Conservation (phyloP, 2,797 vertebrate genomes). For the Perodicticus potto region DNA sequence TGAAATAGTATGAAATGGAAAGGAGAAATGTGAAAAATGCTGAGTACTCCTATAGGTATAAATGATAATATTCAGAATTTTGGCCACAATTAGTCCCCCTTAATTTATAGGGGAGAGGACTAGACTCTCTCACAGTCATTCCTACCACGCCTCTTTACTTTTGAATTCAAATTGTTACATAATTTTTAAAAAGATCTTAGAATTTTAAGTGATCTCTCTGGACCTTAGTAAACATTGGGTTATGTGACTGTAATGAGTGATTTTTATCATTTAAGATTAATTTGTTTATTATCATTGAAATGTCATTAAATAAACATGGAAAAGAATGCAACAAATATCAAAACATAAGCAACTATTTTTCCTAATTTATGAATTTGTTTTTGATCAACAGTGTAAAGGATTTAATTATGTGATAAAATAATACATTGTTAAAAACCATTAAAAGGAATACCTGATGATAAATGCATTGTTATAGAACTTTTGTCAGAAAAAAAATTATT, state of each 20-base stretch:
- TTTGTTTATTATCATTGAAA: neutral
- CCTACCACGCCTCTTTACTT: neutral
- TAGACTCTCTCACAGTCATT: neutral
- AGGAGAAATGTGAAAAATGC: neutral
- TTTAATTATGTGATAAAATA: neutral
- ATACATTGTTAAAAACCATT: neutral
- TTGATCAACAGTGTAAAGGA: neutral
- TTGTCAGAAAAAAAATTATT: neutral
- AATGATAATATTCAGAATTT: neutral
- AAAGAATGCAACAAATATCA: neutral
- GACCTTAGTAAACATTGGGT: neutral
- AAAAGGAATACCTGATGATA: neutral
- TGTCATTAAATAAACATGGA: neutral
- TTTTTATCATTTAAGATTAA: constrained; percentile 5
- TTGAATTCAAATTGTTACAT: neutral
- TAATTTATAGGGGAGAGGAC: neutral
- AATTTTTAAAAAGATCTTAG: neutral
- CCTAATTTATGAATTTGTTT: neutral
- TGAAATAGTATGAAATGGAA: neutral
- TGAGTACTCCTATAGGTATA: neutral
- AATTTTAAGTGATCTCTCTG: neutral
- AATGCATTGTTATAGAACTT: neutral
- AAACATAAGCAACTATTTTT: neutral
- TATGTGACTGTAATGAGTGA: neutral
- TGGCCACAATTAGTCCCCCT: neutral